Evolutionary conservation across 2,113 vertebrate species (phyloP).

Genomic region (Lycaon pictus): DNA sequence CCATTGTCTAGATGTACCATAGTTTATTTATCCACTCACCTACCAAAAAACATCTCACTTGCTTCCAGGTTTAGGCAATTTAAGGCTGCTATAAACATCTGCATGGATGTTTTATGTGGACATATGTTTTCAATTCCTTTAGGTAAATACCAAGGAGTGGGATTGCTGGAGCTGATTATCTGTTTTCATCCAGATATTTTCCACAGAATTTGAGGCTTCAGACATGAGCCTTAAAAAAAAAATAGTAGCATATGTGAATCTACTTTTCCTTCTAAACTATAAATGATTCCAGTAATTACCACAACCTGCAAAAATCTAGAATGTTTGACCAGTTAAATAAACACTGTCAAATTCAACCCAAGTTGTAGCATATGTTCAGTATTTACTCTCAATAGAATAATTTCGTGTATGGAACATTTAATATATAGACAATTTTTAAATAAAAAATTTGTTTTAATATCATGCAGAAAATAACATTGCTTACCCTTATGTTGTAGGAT

Average conservation of each 20-base stretch:
- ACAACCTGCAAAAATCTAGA: not conserved
- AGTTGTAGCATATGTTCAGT: not conserved
- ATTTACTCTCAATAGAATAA: constrained; percentile 38
- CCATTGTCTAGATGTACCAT: not conserved
- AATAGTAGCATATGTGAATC: not conserved
- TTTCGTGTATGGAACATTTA: constrained; percentile 19
- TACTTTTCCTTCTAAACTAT: constrained; percentile 6
- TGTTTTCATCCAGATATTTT: not conserved
- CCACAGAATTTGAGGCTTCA: not conserved
- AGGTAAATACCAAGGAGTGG: not conserved
- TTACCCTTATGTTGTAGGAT: not conserved
- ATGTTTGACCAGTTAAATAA: constrained; percentile 19
- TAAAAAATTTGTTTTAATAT: not conserved
- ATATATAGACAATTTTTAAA: not conserved
- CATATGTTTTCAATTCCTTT: not conserved
- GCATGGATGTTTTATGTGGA: not conserved
- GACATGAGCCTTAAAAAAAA: not conserved
- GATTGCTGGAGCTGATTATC: not conserved
- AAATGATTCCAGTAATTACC: not conserved
- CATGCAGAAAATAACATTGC: not conserved
- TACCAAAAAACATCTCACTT: not conserved
- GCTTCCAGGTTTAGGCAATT: not conserved
- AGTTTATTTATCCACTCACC: not conserved
- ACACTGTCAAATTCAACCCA: not conserved
- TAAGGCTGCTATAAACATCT: not conserved